Evolutionary conservation across 2,888 invertebrate genomes (phyloP), one percentile per base, ranked within the genome.

Genomic region (Spisula subtruncata): DNA sequence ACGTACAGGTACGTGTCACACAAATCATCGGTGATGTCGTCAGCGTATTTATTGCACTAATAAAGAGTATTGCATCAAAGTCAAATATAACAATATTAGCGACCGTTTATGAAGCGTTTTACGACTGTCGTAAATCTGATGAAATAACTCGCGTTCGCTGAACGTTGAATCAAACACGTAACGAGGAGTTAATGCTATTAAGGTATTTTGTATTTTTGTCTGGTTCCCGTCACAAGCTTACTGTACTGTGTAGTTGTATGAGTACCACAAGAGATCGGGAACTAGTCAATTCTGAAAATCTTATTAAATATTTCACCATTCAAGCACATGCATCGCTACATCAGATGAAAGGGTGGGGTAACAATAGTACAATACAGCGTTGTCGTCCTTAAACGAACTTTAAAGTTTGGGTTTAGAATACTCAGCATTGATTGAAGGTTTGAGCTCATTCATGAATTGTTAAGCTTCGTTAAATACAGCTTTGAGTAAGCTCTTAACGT

Each of bases 241-340:
- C 41, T 5, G 41, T 41, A 41, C 4, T 41, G n/a, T 41, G 41
- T 41, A 41, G 8, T n/a, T n/a, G 41, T 41, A 41, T 41, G 8
- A 2, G 41, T 41, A 41, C 41, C 8, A 8, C 2, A 41, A 41
- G 41, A 41, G 41, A 5, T 41, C 41, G 41, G 41, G 41, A 41
- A 80, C 20, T 29, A 14, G 29, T n/a, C 16, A 35, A 51, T 56
- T 35, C 75, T 79, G 20, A 79, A 80, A 85, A 54, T 66, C 75
- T 84, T 48, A 84, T 85, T 85, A 80, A 80, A 35, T n/a, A 41
- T 54, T 80, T 54, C 51, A 35, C 79, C 85, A 85, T 85, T 85
- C 85, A 85, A 41, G 79, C 35, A 41, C 79, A 56, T 35, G 85
- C 85, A 51, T 80, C 79, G 79, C 35, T 56, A 80, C 29, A 32